These are phyloP conservation scores for Mesocricetus auratus DNA, from an alignment of 2,113 vertebrate genomes.

Conservation along the genomic window DNA sequence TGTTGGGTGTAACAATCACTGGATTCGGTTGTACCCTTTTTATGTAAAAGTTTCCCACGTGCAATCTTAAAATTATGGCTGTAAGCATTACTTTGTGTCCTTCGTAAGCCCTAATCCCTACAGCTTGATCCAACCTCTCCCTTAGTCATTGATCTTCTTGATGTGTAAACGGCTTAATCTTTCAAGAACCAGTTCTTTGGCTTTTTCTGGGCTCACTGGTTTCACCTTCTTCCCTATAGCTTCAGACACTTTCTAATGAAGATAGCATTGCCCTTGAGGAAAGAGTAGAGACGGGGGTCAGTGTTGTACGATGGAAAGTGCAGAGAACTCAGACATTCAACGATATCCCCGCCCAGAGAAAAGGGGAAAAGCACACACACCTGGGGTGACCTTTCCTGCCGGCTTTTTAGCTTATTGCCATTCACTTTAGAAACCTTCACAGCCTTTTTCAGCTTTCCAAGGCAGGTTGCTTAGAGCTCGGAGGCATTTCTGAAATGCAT, in stretches of 20 bases:
- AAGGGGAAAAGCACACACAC: neutral
- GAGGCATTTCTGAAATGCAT: conserved; percentile 55
- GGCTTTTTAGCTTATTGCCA: neutral
- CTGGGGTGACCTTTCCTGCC: neutral
- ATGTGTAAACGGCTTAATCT: conserved; percentile 9
- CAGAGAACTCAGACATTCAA: neutral
- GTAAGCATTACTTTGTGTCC: neutral
- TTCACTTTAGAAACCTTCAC: neutral
- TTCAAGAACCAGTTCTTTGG: neutral
- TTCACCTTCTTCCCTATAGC: neutral
- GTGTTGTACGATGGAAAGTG: conserved; percentile 24
- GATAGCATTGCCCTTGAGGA: neutral
- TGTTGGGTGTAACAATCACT: neutral
- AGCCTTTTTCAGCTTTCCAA: conserved; percentile 13
- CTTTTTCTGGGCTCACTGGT: conserved; percentile 25
- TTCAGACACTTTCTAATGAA: conserved; percentile 41
- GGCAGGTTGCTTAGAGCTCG: conserved; percentile 14
- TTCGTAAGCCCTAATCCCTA: neutral
- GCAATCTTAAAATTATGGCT: neutral
- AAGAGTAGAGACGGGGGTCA: neutral
- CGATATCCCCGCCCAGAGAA: neutral
- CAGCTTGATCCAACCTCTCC: neutral
- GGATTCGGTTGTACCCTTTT: neutral
- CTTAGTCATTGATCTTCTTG: conserved; percentile 1
- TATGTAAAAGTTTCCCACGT: neutral